Conservation (phyloP, 2,113 vertebrate genomes). For the Ammodytes marinus region DNA sequence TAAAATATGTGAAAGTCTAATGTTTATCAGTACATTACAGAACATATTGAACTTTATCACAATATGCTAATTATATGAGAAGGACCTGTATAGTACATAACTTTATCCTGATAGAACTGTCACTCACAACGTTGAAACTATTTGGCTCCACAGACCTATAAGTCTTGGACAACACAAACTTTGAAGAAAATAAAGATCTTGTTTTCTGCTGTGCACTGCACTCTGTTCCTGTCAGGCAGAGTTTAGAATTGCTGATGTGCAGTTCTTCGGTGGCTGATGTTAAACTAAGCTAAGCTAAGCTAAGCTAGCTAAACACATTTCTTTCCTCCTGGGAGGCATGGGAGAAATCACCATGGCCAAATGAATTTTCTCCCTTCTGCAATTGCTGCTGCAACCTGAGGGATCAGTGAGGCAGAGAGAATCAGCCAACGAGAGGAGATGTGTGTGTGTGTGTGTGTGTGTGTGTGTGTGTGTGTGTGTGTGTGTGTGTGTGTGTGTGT, state of each 20-base stretch:
- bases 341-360: slow-evolving; percentile 76
- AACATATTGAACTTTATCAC: too few species aligned
- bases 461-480: slow-evolving; percentile 23
- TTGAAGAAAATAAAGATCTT: slow-evolving; percentile 23
- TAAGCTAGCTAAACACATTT: slow-evolving; percentile 72
- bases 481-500: slow-evolving; percentile 8
- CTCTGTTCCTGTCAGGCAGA: slow-evolving; percentile 70
- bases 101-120: neutral
- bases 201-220: slow-evolving; percentile 64
- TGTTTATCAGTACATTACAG: too few species aligned
- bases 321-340: slow-evolving; percentile 31
- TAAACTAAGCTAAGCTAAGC: slow-evolving; percentile 62
- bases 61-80: too few species aligned
- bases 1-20: too few species aligned
- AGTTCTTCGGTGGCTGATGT: slow-evolving; percentile 57
- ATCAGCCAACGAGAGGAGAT: slow-evolving; percentile 62
- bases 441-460: slow-evolving; percentile 20
- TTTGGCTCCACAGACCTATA: slow-evolving; percentile 16
- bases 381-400: slow-evolving; percentile 73
- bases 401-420: slow-evolving; percentile 76
- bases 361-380: slow-evolving; percentile 79
- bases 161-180: slow-evolving; percentile 38
- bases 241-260: slow-evolving; percentile 72
- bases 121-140: neutral
- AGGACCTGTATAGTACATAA: neutral